phyloP scores from a whole-genome alignment of 2,797 vertebrate genomes.

The Halcyon badia region DNA sequence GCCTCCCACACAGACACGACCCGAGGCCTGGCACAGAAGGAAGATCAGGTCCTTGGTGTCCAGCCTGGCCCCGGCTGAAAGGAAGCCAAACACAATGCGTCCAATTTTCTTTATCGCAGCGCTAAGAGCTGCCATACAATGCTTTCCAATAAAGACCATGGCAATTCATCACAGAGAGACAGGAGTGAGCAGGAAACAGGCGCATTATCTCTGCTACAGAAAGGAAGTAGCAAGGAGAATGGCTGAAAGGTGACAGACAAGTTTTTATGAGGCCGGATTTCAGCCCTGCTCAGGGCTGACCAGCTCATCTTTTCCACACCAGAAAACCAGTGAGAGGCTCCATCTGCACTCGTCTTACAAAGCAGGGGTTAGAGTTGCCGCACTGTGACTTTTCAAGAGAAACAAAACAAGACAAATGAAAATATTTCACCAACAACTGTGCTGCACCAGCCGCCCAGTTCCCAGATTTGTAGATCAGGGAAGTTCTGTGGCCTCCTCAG shows the following conservation, averaged over 20 bases:
- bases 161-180: conserved; percentile 44
- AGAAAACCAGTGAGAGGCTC: not conserved
- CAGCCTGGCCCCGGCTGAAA: conserved; percentile 23
- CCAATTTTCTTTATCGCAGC: not conserved
- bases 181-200: conserved; percentile 52
- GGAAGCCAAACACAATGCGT: conserved; percentile 65
- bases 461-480: not conserved
- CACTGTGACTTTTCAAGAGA: not conserved
- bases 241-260: conserved; percentile 38
- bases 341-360: not conserved
- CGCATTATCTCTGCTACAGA: conserved; percentile 25
- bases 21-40: not conserved
- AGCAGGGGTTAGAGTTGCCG: not conserved
- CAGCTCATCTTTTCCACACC: not conserved
- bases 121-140: conserved; percentile 13
- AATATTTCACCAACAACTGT: not conserved
- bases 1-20: not conserved
- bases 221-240: conserved; percentile 22
- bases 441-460: not conserved
- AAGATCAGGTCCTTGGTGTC: not conserved
- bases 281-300: not conserved
- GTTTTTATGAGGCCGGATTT: not conserved
- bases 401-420: not conserved
- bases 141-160: conserved; percentile 21
- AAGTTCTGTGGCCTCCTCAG: not conserved